Evolutionary conservation across 2,113 vertebrate genomes (phyloP), one percentile per base, ranked within the genome.

Genomic region (Amphilophus citrinellus): DNA sequence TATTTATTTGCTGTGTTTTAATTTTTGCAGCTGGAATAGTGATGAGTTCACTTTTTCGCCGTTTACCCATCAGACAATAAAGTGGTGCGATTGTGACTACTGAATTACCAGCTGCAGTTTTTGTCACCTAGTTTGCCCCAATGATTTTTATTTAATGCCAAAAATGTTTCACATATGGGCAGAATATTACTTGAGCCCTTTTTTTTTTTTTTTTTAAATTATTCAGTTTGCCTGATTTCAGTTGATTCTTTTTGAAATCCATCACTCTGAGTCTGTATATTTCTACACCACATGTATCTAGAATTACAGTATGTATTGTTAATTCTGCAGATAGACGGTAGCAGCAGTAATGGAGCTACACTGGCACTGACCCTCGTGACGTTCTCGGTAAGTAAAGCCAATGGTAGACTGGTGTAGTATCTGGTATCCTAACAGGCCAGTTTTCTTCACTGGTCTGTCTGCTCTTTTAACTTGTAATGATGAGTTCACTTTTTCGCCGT

Each of bases 1-100:
- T 61, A 13, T 30, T 6, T 32, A 61, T 9, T 61, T 60, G 4
- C 37, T 20, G 11, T 82, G 37, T 44, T 44, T 15, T 5, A 50
- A 2, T 53, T 53, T 9, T 44, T 2, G 80, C 53, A 78, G 89
- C 82, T 91, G 86, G 42, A 68, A 87, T 85, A 84, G 39, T 94
- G 91, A 93, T 93, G 91, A 94, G 5, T 76, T 87, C 5, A 83
- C 24, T 3, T 83, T 83, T 90, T 93, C 18, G 95, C 94, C 94
- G 94, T 96, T 95, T 95, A 95, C 94, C 94, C 94, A 60, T 94
- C 94, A 94, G 94, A 95, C 87, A 77, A 68, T 8, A 66, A 3
- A 42, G 9, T 96, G 95, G 63, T 95, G 95, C 94, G 8, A 71
- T 4, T 90, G 87, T 90, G 77, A 87, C 30, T 14, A 78, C 94